Conservation (phyloP, 2,888 invertebrate genomes). For the Homarus gammarus region DNA sequence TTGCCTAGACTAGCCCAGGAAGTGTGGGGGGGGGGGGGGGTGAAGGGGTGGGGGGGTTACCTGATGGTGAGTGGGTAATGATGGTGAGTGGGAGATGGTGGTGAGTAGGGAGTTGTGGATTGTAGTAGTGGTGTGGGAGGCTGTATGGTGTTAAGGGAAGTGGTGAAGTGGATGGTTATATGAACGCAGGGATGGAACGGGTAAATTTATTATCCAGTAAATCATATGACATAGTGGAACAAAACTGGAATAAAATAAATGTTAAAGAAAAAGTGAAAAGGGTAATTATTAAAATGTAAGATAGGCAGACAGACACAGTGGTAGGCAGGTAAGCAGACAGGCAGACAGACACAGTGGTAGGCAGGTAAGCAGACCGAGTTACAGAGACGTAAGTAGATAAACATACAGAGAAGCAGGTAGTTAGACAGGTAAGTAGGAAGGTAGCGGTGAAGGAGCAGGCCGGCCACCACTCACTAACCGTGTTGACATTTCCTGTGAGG, state of each 20-base stretch:
- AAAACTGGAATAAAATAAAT: not conserved
- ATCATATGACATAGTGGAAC: not conserved
- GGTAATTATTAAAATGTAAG: too few relatives aligned
- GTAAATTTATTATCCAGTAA: not conserved
- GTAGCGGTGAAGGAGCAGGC: too few relatives aligned
- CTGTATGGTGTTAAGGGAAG: too few relatives aligned
- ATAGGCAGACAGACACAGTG: not conserved
- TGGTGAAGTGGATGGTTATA: not conserved
- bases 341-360: slow-evolving; percentile 3
- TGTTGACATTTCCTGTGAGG: too few relatives aligned
- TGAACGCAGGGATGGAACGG: not conserved
- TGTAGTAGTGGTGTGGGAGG: not conserved
- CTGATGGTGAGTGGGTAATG: too few relatives aligned
- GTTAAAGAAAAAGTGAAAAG: not conserved
- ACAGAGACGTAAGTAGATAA: too few relatives aligned
- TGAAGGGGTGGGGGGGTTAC: not conserved
- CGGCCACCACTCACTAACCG: too few relatives aligned
- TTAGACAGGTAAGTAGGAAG: too few relatives aligned
- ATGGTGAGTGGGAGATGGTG: not conserved
- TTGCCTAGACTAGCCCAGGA: not conserved
- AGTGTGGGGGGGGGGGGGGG: not conserved
- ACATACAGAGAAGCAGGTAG: too few relatives aligned
- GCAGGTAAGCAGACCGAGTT: not conserved
- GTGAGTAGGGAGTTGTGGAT: not conserved
- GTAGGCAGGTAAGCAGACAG: slow-evolving; percentile 11